A percentile compares a stretch with the other conserved stretches of the same genome.
These are phyloP conservation scores for Stegostoma tigrinum DNA, from an alignment of 2,113 vertebrate species.

Conservation along the genomic window DNA sequence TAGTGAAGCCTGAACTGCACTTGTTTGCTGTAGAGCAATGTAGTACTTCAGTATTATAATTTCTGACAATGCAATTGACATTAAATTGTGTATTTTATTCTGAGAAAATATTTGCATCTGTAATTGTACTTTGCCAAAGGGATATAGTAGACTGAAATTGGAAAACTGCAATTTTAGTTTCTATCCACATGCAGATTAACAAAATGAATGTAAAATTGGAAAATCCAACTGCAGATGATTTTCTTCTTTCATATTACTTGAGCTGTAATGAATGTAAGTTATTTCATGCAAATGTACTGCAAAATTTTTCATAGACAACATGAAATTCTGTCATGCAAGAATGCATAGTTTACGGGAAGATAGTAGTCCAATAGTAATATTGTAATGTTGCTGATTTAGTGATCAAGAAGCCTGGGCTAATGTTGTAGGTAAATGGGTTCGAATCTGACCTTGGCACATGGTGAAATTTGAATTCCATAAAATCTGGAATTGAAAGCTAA, in stretches of 20 bases:
- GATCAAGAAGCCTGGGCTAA: too few relatives aligned
- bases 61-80: neutral
- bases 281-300: neutral
- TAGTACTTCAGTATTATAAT: neutral
- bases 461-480: too few relatives aligned
- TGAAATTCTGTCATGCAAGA: neutral
- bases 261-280: neutral
- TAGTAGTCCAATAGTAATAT: too few relatives aligned
- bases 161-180: neutral
- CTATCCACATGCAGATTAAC: neutral
- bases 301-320: neutral
- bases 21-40: neutral
- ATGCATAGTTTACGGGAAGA: neutral
- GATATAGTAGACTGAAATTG: neutral
- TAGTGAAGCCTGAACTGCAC: neutral
- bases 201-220: neutral
- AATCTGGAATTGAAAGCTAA: too few relatives aligned
- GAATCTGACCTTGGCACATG: too few relatives aligned
- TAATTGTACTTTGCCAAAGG: neutral
- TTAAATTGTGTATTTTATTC: neutral
- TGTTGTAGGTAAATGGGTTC: too few relatives aligned
- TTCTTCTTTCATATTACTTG: neutral
- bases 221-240: neutral
- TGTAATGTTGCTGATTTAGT: too few relatives aligned
- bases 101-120: neutral